Percentiles rank a stretch among this genome's conserved stretches.
Conservation (phyloP, 2,113 vertebrate genomes). For the Anarrhichthys ocellatus region DNA sequence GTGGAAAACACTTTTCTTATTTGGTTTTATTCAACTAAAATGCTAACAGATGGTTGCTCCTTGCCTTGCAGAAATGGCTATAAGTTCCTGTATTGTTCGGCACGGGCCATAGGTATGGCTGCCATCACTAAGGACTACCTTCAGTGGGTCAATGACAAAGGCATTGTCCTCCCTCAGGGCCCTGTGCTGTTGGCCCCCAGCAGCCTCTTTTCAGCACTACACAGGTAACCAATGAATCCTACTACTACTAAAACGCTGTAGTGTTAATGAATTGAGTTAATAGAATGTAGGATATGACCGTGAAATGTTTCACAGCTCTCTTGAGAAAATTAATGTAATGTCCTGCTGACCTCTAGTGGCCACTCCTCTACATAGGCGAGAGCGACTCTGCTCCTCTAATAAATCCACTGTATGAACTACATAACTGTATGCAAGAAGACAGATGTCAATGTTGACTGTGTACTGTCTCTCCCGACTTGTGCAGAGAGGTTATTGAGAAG, state of each 20-base stretch:
- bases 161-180: constrained; percentile 90
- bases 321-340: neutral
- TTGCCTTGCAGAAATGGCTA: constrained; percentile 89
- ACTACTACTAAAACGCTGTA: neutral
- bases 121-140: constrained; percentile 94
- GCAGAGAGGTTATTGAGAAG: constrained; percentile 95
- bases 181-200: constrained; percentile 94
- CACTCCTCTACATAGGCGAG: neutral
- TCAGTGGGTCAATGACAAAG: constrained; percentile 90
- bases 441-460: neutral
- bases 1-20: constrained; percentile 2
- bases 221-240: constrained; percentile 84
- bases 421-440: neutral
- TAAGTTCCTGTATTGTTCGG: constrained; percentile 97
- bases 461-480: constrained; percentile 19
- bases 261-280: neutral
- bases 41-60: neutral
- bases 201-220: constrained; percentile 94
- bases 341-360: constrained; percentile 33
- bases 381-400: neutral
- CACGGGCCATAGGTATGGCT: constrained; percentile 93
- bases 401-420: neutral
- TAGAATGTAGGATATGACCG: neutral
- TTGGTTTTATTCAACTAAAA: neutral
- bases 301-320: neutral